These are phyloP conservation scores for Protaetia brevitarsis DNA, from an alignment of 1,140 invertebrate species.

Conservation along the genomic window DNA sequence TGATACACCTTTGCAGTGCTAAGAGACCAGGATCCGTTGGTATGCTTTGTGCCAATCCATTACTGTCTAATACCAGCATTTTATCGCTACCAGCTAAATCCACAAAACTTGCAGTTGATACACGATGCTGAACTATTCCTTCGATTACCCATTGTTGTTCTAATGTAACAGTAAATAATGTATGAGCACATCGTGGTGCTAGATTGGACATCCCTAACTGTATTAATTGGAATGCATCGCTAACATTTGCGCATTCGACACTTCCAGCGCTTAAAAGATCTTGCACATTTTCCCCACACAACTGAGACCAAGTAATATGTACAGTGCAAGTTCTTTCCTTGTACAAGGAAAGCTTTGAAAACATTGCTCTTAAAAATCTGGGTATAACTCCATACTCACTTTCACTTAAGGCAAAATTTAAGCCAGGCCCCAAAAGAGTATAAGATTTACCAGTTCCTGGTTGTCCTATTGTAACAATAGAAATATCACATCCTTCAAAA, in stretches of 20 bases:
- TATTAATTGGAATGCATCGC: slow-evolving; percentile 47
- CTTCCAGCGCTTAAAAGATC: slow-evolving; percentile 44
- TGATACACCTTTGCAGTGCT: slow-evolving; percentile 61
- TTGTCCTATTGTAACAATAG: slow-evolving; percentile 76
- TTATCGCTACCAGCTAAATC: slow-evolving; percentile 63
- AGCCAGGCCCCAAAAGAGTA: slow-evolving; percentile 71
- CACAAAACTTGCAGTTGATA: slow-evolving; percentile 68
- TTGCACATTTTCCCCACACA: slow-evolving; percentile 48
- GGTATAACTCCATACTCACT: slow-evolving; percentile 74
- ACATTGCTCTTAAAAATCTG: slow-evolving; percentile 70
- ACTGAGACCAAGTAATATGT: slow-evolving; percentile 65
- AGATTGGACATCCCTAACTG: slow-evolving; percentile 49
- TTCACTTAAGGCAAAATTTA: slow-evolving; percentile 65
- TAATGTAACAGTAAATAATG: slow-evolving; percentile 64
- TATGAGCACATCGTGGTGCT: slow-evolving; percentile 49
- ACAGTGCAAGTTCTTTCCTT: slow-evolving; percentile 59
- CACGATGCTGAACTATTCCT: slow-evolving; percentile 55
- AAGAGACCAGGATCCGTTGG: slow-evolving; percentile 55
- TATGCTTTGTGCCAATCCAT: slow-evolving; percentile 48
- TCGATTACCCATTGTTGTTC: slow-evolving; percentile 65
- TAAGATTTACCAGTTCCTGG: slow-evolving; percentile 74
- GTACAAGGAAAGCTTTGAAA: slow-evolving; percentile 60
- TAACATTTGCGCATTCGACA: slow-evolving; percentile 44
- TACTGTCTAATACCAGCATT: slow-evolving; percentile 45
- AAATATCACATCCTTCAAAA: slow-evolving; percentile 68